Evolutionary conservation across 2,888 invertebrate species (phyloP).

Genomic region (Belgica antarctica): DNA sequence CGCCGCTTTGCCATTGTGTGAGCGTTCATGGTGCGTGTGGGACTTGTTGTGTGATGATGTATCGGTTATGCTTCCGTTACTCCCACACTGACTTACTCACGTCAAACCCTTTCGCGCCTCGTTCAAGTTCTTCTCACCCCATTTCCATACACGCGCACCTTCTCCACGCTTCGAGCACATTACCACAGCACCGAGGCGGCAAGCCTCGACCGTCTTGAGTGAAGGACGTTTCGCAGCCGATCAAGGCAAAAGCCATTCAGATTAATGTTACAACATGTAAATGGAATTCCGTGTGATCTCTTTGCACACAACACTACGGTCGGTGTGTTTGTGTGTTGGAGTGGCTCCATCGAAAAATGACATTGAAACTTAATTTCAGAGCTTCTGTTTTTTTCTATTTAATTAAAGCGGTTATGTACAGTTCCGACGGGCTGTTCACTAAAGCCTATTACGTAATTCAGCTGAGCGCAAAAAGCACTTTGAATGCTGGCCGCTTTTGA

Average conservation of each 20-base stretch:
- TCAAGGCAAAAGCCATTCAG: no score
- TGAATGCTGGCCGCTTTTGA: not conserved
- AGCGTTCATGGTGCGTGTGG: not conserved
- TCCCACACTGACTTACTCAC: no score
- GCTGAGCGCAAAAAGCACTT: not conserved
- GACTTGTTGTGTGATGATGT: constrained; percentile 16
- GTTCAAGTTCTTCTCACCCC: no score
- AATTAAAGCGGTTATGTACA: not conserved
- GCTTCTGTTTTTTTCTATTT: constrained; percentile 6
- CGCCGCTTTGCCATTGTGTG: no score
- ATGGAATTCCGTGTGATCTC: not conserved
- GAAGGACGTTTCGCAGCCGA: no score
- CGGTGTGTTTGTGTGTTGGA: not conserved
- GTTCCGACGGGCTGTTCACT: not conserved
- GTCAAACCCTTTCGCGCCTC: no score
- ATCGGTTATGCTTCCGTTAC: no score
- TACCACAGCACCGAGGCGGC: no score
- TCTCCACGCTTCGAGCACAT: no score
- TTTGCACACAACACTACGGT: not conserved
- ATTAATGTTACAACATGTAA: not conserved
- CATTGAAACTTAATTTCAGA: constrained; percentile 2
- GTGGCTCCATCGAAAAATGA: not conserved
- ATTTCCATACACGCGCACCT: no score
- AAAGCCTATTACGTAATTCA: not conserved
- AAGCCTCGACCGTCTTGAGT: no score